phyloP scores from a whole-genome alignment of 1,140 invertebrate species.

The Drosophila persimilis region DNA sequence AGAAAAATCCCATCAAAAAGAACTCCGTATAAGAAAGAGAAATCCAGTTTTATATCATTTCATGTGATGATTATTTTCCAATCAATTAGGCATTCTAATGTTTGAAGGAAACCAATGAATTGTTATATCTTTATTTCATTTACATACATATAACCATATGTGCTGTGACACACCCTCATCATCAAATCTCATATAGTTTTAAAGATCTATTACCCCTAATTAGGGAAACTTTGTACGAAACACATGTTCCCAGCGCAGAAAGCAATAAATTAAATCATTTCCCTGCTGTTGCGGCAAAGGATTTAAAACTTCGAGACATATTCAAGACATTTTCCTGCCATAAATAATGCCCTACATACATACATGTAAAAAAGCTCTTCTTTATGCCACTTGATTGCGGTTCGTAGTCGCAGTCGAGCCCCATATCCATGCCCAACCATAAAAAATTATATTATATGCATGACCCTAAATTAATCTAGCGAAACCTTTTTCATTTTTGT shows the following conservation, averaged over 20 bases:
- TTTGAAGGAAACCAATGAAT: no score
- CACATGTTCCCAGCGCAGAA: constrained; percentile 50
- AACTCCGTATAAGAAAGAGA: constrained; percentile 8
- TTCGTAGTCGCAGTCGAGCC: constrained; percentile 4
- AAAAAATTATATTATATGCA: constrained; percentile 81
- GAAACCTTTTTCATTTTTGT: constrained; percentile 64
- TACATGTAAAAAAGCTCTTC: constrained; percentile 50
- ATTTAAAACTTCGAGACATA: constrained; percentile 47
- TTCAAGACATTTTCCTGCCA: constrained; percentile 47
- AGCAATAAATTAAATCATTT: constrained; percentile 66
- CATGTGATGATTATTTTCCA: constrained; percentile 11
- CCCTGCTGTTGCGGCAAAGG: constrained; percentile 29
- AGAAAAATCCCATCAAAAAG: not conserved
- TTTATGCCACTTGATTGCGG: constrained; percentile 60
- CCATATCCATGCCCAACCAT: constrained; percentile 21
- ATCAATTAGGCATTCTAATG: not conserved
- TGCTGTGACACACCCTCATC: constrained; percentile 6
- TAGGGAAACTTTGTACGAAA: constrained; percentile 44
- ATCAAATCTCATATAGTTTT: constrained; percentile 20
- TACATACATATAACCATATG: constrained; percentile 1
- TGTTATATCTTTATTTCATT: not conserved
- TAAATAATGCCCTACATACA: constrained; percentile 55
- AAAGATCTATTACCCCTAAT: constrained; percentile 56
- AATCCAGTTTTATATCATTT: not conserved
- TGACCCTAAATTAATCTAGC: constrained; percentile 82